Evolutionary conservation across 2,113 vertebrate genomes (phyloP), one percentile per base, ranked within the genome.

Genomic region (Calidris pygmaea): DNA sequence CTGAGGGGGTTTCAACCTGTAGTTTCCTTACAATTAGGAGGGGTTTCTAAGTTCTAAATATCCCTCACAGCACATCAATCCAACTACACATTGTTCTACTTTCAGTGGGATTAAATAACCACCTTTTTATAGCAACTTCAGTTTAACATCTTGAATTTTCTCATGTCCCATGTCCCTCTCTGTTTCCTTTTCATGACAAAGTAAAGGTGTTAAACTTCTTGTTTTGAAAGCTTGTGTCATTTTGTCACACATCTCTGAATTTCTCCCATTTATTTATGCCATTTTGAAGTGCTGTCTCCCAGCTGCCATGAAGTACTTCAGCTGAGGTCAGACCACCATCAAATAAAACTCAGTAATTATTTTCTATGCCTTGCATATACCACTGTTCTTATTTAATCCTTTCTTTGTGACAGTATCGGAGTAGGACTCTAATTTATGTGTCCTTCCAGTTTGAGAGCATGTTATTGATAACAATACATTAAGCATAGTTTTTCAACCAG

Each of bases 291-390:
- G 63, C 21, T 4, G 1, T 79, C 66, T 95, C 39, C 52, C 45
- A 82, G 24, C 30, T 70, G 89, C 73, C 27, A 45, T 65, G 39
- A 87, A 24, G 32, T 79, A 65, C 74, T 73, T 89, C n/a, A 63
- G 21, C 32, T 87, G 70, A 75, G 52, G 52, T 82, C 70, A 68
- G 75, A 60, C 17, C 53, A 89, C 35, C 87, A 82, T 65, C 70
- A 91, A n/a, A 91, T 76, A 65, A 91, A 85, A 24, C 68, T 92
- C 83, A 90, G 58, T 63, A 50, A 56, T 89, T 95, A 62, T 87
- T 94, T 94, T 75, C 73, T 80, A 2, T 65, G 2, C 85, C 53
- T 60, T 91, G 58, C 39, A 55, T 37, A 48, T 70, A 60, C 24
- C 48, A 48, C 45, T 73, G 62, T 60, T 92, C 34, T 86, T 87